Conservation (phyloP, 2,113 vertebrate species). For the Tachycineta bicolor region DNA sequence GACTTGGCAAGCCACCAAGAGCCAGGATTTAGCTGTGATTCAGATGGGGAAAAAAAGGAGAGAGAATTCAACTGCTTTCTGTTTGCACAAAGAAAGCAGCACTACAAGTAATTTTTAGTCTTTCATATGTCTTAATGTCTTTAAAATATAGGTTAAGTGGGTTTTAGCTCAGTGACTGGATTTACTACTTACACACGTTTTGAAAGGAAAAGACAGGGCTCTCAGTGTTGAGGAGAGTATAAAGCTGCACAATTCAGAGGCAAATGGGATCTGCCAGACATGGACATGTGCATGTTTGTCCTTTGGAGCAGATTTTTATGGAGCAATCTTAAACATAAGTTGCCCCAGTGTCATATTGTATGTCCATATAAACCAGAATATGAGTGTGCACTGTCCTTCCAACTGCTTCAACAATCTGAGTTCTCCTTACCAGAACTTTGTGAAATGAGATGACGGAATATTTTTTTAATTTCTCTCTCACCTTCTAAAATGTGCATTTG, state of each 20-base stretch:
- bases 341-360: neutral
- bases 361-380: neutral
- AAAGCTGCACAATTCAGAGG: neutral
- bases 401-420: neutral
- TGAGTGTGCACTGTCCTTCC: neutral
- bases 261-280: neutral
- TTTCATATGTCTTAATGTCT: neutral
- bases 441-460: neutral
- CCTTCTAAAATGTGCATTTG: neutral
- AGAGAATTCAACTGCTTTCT: neutral
- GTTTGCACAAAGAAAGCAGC: neutral
- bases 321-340: neutral
- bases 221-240: neutral
- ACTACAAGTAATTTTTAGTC: neutral
- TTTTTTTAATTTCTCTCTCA: neutral
- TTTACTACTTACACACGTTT: neutral
- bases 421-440: neutral
- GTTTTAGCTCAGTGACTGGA: neutral
- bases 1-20: neutral
- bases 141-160: neutral
- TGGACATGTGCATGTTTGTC: neutral
- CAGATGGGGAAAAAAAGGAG: neutral
- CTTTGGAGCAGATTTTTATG: neutral
- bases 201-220: neutral
- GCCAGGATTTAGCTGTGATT: neutral